These are phyloP conservation scores for Cichlasoma orientale DNA, from an alignment of 2,797 vertebrate species.

Conservation along the genomic window DNA sequence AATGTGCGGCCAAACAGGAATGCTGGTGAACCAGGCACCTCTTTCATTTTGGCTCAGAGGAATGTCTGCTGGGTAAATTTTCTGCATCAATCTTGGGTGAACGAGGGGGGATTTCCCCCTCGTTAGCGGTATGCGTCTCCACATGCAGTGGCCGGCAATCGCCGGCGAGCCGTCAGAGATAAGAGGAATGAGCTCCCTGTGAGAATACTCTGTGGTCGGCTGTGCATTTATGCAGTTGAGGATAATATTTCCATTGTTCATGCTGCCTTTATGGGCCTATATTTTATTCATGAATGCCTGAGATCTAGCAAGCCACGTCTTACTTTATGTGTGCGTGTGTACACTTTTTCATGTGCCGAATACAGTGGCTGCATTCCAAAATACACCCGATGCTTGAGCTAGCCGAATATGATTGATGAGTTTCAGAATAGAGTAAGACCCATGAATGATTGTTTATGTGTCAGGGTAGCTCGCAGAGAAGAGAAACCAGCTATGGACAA, in stretches of 20 bases:
- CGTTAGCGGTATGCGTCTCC: constrained; percentile 63
- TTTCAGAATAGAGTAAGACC: constrained; percentile 27
- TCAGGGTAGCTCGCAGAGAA: constrained; percentile 6
- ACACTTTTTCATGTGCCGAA: constrained; percentile 57
- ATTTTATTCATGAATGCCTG: constrained; percentile 80
- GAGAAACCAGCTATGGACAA: constrained; percentile 22
- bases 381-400: constrained; percentile 34
- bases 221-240: constrained; percentile 58
- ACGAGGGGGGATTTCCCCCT: constrained; percentile 58
- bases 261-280: constrained; percentile 62
- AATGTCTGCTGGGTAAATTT: constrained; percentile 71
- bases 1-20: constrained; percentile 78
- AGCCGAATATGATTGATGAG: constrained; percentile 58
- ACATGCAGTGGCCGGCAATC: constrained; percentile 54
- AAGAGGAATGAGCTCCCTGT: constrained; percentile 58
- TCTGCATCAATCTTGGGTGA: constrained; percentile 66
- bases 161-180: constrained; percentile 62
- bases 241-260: constrained; percentile 81
- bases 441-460: constrained; percentile 50
- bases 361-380: constrained; percentile 50
- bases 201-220: constrained; percentile 60
- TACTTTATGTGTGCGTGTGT: constrained; percentile 44
- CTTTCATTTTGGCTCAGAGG: constrained; percentile 66
- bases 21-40: constrained; percentile 64
- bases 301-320: constrained; percentile 47